Conservation (phyloP, 1,140 invertebrate species). For the Conopomorpha cramerella region DNA sequence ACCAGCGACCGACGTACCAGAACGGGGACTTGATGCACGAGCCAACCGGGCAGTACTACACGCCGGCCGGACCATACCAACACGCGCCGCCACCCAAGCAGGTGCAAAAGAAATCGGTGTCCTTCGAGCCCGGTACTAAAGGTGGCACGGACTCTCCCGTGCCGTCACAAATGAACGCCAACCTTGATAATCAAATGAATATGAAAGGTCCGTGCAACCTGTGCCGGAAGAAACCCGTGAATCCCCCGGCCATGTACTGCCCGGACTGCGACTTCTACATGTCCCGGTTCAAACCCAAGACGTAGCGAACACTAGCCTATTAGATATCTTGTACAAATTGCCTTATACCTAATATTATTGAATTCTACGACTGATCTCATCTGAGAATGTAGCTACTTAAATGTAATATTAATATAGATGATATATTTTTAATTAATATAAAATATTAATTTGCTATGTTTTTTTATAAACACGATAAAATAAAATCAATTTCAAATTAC, state of each 20-base stretch:
- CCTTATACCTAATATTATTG: slow-evolving; percentile 2
- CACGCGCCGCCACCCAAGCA: slow-evolving; percentile 59
- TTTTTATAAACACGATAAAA: slow-evolving; percentile 2
- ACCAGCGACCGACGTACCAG: slow-evolving; percentile 24
- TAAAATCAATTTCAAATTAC: not conserved
- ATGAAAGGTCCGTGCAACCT: slow-evolving; percentile 74
- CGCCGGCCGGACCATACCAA: slow-evolving; percentile 59
- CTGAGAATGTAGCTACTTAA: slow-evolving; percentile 18
- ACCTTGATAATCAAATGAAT: slow-evolving; percentile 17
- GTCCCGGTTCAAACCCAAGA: slow-evolving; percentile 75
- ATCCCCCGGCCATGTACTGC: slow-evolving; percentile 78
- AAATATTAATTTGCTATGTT: slow-evolving; percentile 3
- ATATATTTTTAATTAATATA: slow-evolving; percentile 5
- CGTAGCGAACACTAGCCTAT: slow-evolving; percentile 18
- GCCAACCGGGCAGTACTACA: slow-evolving; percentile 19
- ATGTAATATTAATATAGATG: slow-evolving; percentile 1
- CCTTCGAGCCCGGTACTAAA: slow-evolving; percentile 70
- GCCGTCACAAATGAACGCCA: slow-evolving; percentile 52
- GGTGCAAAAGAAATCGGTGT: slow-evolving; percentile 67
- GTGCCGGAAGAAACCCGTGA: slow-evolving; percentile 81
- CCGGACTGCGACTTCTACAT: slow-evolving; percentile 90
- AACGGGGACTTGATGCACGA: slow-evolving; percentile 16
- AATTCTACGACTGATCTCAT: slow-evolving; percentile 38
- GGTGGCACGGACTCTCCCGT: slow-evolving; percentile 61
- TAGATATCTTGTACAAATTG: slow-evolving; percentile 2